phyloP scores from a whole-genome alignment of 2,113 vertebrate genomes.

The Salvator merianae region DNA sequence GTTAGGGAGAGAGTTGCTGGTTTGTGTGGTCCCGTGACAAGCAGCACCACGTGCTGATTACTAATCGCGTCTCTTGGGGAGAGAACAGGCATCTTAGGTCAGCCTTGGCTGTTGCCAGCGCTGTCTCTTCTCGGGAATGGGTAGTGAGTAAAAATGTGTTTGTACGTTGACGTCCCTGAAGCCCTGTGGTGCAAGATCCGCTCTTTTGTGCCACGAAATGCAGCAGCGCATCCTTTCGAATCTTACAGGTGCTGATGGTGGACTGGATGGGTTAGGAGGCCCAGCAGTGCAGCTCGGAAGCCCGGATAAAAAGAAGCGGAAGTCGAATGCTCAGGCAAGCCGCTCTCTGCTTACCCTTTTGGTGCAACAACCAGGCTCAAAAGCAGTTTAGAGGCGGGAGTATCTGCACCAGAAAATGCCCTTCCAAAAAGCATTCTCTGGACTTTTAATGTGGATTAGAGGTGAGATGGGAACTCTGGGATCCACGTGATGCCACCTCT shows the following conservation, averaged over 20 bases:
- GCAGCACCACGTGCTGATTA: too few species aligned
- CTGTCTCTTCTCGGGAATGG: too few species aligned
- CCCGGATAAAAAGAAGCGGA: constrained; percentile 88
- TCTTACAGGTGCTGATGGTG: constrained; percentile 81
- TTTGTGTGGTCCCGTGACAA: too few species aligned
- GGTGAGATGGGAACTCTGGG: too few species aligned
- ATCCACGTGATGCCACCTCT: too few species aligned
- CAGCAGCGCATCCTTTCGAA: constrained; percentile 36
- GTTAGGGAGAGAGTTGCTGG: too few species aligned
- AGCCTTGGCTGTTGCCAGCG: neutral
- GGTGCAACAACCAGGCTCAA: neutral
- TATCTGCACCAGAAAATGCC: neutral
- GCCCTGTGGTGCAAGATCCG: too few species aligned
- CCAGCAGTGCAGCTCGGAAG: constrained; percentile 80
- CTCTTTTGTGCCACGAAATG: constrained; percentile 11
- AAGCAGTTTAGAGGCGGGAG: too few species aligned
- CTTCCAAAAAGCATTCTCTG: too few species aligned
- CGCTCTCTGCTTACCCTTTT: constrained; percentile 8
- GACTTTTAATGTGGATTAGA: too few species aligned
- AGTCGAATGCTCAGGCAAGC: constrained; percentile 80
- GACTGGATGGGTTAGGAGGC: constrained; percentile 84
- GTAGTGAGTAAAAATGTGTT: too few species aligned
- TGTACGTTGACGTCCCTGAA: neutral
- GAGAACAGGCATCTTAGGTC: neutral
- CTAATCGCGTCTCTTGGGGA: too few species aligned